Conservation (phyloP, 2,888 invertebrate species). For the Tetanocera ferruginea region DNA sequence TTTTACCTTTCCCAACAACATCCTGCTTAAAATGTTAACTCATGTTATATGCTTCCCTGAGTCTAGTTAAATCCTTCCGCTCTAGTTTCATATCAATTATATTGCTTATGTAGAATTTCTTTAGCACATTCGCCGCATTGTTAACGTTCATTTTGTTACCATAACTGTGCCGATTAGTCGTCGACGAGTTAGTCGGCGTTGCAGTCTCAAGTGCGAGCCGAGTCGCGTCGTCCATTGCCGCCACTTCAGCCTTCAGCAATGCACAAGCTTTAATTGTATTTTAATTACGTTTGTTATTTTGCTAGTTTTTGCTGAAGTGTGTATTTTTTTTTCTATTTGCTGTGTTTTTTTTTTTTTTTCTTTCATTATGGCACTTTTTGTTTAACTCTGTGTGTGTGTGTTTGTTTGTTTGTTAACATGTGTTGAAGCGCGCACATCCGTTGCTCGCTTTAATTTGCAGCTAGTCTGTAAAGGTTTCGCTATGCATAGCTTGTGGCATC, state of each 20-base stretch:
- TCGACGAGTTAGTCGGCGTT: no score
- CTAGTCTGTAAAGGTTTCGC: neutral
- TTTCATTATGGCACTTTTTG: neutral
- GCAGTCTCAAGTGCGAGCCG: no score
- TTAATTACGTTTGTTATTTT: conserved; percentile 9
- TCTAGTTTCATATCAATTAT: no score
- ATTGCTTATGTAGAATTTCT: no score
- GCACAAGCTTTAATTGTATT: neutral
- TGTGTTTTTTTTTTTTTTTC: conserved; percentile 4
- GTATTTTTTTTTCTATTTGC: conserved; percentile 11
- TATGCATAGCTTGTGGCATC: neutral
- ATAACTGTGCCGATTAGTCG: no score
- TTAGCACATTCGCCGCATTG: no score
- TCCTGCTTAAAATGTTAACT: no score
- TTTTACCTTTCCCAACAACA: no score
- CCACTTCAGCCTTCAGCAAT: conserved; percentile 21
- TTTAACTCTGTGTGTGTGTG: no score
- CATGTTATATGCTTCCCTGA: no score
- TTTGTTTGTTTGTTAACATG: neutral
- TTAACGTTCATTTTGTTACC: no score
- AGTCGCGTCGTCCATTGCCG: conserved; percentile 7
- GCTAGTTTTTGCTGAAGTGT: neutral
- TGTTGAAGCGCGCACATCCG: conserved; percentile 3
- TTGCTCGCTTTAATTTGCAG: neutral
- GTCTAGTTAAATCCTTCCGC: no score